Evolutionary conservation across 2,797 vertebrate genomes (phyloP), one percentile per base, ranked within the genome.

Genomic region (Platalea minor): DNA sequence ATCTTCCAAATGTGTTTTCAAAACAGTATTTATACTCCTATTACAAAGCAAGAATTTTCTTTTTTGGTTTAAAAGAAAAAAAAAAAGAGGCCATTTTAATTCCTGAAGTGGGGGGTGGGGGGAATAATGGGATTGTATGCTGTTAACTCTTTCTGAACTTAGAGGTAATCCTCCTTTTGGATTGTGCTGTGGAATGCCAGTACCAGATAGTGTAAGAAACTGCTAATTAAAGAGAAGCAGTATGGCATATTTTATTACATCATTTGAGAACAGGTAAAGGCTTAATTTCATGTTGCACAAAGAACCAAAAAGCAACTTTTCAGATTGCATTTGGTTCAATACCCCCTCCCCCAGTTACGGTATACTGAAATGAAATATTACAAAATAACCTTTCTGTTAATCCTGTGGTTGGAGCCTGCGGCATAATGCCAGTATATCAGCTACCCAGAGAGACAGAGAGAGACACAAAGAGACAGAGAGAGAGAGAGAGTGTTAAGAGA

Each of bases 1-100:
- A 91, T 93, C 74, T 95, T 95, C 85, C 68, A 85, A 88, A 85
- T 85, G 57, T 79, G 59, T 89, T 96, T 95, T 89, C 64, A 82
- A 83, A 94, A 64, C 43, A 65, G 61, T 81, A 76, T 91, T 93
- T 94, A 51, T 94, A 69, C 17, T 89, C 67, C 59, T 88, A 41
- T 80, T 83, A 85, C 37, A 92, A 92, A 85, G 24, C 33, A 74
- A 74, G 35, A 51, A 21, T n/a, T 37, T 63, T 75, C 10, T 60
- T 86, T 24, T 35, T n/a, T 35, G 70, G 70, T 85, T 14, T 17
- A 84, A 77, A 70, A 83, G 41, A 26, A 59, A 69, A 59, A n/a
- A 59, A 59, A 84, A 35, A 48, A 37, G 8, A 72, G 31, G 26
- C 41, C 74, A 91, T 67, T 88, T 67, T 53, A 64, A 89, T 94